Percentiles rank a stretch among this genome's conserved stretches.
These are phyloP conservation scores for Kryphioiulus occultus DNA, from an alignment of 2,888 invertebrate genomes.

Conservation along the genomic window DNA sequence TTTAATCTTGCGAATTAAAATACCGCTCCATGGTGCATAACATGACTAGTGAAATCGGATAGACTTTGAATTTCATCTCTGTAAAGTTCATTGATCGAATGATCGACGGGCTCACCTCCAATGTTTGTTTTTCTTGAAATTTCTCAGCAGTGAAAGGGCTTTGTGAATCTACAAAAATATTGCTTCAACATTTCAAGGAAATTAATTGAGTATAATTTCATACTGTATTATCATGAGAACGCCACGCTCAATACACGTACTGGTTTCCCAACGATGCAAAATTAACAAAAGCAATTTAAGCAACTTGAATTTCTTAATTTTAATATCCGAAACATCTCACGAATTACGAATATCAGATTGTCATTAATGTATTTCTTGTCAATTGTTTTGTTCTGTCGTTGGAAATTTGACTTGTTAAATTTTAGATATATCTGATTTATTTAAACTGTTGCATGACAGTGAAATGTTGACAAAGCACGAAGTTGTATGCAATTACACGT, in stretches of 20 bases:
- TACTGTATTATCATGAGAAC: background rate
- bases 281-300: background rate
- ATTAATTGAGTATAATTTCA: background rate
- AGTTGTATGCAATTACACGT: background rate
- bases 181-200: background rate
- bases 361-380: background rate
- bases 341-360: background rate
- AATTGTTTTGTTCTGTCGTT: background rate
- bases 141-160: background rate
- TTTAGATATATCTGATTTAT: too few relatives aligned
- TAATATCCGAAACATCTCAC: background rate
- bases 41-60: background rate
- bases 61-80: constrained; percentile 9
- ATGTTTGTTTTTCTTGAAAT: background rate
- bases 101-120: background rate
- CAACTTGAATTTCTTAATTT: background rate
- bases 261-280: background rate
- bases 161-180: background rate
- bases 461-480: background rate
- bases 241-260: background rate
- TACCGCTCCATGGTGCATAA: background rate
- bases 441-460: too few relatives aligned
- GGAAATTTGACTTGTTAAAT: background rate
- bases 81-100: background rate
- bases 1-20: too few relatives aligned